These are phyloP conservation scores for Ophthalmolycus amberensis DNA, from an alignment of 2,113 vertebrate species.

Conservation along the genomic window DNA sequence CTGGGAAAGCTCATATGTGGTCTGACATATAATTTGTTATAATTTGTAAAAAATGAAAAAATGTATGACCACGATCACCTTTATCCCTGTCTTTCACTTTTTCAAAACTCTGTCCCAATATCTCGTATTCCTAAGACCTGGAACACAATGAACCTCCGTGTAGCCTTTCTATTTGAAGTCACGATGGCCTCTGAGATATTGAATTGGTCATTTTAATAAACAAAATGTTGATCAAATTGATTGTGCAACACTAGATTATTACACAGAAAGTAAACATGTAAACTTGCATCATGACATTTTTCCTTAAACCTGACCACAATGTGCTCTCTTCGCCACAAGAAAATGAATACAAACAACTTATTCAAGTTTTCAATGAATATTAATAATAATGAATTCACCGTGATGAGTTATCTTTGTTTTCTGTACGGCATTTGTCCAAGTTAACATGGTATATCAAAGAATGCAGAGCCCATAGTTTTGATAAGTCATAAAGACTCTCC, in stretches of 20 bases:
- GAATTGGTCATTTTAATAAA: not conserved
- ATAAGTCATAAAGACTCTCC: not conserved
- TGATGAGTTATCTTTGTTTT: not conserved
- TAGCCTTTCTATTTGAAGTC: not conserved
- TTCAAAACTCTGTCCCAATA: conserved; percentile 30
- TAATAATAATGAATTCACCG: not conserved
- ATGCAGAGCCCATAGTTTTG: not conserved
- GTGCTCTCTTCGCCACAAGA: not conserved
- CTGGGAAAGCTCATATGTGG: conserved; percentile 78
- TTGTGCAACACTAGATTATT: not conserved
- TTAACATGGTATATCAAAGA: not conserved
- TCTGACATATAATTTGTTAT: conserved; percentile 83
- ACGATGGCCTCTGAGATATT: not conserved
- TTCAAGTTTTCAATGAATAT: not conserved
- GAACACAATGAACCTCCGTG: not conserved
- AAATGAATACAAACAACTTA: not conserved
- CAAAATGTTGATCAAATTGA: not conserved
- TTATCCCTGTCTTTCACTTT: conserved; percentile 68
- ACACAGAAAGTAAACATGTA: not conserved
- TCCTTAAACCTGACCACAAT: not conserved
- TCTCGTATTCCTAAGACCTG: conserved; percentile 4
- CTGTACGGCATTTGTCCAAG: conserved; percentile 6
- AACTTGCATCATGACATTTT: not conserved
- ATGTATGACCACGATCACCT: conserved; percentile 60
- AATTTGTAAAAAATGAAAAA: conserved; percentile 68